Conservation (phyloP, 2,888 invertebrate species). For the Acrobasis suavella region DNA sequence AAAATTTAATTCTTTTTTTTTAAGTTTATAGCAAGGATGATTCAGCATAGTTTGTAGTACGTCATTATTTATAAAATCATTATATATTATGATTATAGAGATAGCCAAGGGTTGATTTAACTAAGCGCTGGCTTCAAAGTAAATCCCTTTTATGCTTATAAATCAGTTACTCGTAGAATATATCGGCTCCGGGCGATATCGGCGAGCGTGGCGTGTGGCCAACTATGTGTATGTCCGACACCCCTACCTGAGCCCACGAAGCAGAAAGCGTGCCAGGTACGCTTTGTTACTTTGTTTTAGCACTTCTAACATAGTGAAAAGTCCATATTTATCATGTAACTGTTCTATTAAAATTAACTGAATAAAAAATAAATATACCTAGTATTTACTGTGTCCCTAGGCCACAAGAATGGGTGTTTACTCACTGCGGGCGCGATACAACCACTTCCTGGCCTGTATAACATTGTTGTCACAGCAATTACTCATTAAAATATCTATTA, state of each 20-base stretch:
- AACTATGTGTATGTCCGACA: constrained; percentile 4
- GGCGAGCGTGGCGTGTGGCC: constrained; percentile 18
- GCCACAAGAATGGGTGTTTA: too few relatives aligned
- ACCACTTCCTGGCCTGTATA: too few relatives aligned
- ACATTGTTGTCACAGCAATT: too few relatives aligned
- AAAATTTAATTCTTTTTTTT: too few relatives aligned
- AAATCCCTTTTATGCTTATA: constrained; percentile 6
- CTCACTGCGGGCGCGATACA: too few relatives aligned
- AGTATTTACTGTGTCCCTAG: too few relatives aligned
- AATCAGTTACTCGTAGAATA: neutral
- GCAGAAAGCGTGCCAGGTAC: neutral
- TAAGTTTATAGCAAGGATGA: too few relatives aligned
- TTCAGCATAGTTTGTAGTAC: too few relatives aligned
- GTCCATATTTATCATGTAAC: neutral
- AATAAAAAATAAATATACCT: too few relatives aligned
- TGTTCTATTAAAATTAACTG: neutral
- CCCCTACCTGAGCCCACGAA: neutral
- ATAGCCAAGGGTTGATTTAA: neutral
- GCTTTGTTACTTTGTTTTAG: neutral
- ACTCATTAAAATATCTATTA: too few relatives aligned
- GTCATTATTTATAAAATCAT: too few relatives aligned
- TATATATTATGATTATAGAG: too few relatives aligned
- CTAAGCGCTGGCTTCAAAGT: neutral
- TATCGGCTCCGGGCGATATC: neutral
- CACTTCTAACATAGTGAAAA: neutral